These are phyloP conservation scores for Solenopsis invicta DNA, from an alignment of 1,140 invertebrate genomes.

Conservation along the genomic window DNA sequence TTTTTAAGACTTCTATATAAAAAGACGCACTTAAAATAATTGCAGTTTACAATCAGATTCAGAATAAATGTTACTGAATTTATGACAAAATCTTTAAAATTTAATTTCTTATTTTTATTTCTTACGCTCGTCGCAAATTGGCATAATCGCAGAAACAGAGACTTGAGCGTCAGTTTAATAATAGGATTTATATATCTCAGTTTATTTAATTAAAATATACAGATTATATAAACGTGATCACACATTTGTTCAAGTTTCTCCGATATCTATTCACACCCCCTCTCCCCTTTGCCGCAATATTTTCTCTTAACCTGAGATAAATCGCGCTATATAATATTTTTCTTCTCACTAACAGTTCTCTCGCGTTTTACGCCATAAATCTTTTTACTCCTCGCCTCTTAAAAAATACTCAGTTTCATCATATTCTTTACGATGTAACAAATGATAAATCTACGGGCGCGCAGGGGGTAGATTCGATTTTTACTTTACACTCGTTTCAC, in stretches of 20 bases:
- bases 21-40: no score
- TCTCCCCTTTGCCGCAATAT: not conserved
- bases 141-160: not conserved
- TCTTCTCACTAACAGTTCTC: constrained; percentile 41
- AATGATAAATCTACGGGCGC: constrained; percentile 68
- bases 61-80: no score
- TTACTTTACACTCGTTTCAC: not conserved
- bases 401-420: constrained; percentile 73
- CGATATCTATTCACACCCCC: constrained; percentile 24
- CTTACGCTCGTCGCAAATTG: not conserved
- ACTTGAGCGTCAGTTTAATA: constrained; percentile 12
- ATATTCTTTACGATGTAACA: constrained; percentile 60
- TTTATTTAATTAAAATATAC: constrained; percentile 84
- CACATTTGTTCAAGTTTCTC: constrained; percentile 78
- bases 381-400: constrained; percentile 50
- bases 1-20: no score
- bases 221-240: constrained; percentile 81
- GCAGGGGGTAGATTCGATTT: constrained; percentile 38
- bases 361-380: constrained; percentile 51
- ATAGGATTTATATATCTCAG: constrained; percentile 64
- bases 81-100: not conserved
- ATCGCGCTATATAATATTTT: constrained; percentile 65
- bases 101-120: not conserved
- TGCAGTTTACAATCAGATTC: no score
- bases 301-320: constrained; percentile 76